These are phyloP conservation scores for Drosophila bunnanda DNA, from an alignment of 2,888 invertebrate species.

Conservation along the genomic window DNA sequence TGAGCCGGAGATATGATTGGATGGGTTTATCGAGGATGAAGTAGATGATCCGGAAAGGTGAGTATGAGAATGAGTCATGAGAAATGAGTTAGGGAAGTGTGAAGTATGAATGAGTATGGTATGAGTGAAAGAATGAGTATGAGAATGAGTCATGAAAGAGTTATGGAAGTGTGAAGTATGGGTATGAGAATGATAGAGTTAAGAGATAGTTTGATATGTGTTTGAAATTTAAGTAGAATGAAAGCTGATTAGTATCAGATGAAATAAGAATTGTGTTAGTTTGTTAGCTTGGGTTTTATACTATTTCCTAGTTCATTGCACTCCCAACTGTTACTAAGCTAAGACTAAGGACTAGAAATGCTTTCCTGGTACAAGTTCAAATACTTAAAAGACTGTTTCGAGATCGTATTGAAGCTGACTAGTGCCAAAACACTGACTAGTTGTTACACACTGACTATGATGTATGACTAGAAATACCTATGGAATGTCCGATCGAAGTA, in stretches of 20 bases:
- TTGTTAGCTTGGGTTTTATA: background rate
- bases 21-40: background rate
- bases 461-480: conserved; percentile 49
- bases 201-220: conserved; percentile 6
- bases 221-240: background rate
- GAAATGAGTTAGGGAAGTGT: background rate
- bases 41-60: background rate
- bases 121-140: background rate
- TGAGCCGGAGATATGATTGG: conserved; percentile 1
- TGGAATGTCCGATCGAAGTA: conserved; percentile 67
- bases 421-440: conserved; percentile 46
- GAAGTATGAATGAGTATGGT: background rate
- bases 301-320: conserved; percentile 36
- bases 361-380: conserved; percentile 34
- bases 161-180: background rate
- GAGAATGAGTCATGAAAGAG: no score
- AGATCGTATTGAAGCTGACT: conserved; percentile 77
- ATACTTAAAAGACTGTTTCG: conserved; percentile 28
- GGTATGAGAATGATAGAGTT: background rate
- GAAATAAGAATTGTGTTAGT: background rate
- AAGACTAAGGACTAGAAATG: conserved; percentile 51
- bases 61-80: conserved; percentile 11
- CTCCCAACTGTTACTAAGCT: conserved; percentile 17
- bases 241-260: background rate
- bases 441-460: conserved; percentile 52